phyloP scores from a whole-genome alignment of 2,888 invertebrate species.

The Anarsia innoxiella region DNA sequence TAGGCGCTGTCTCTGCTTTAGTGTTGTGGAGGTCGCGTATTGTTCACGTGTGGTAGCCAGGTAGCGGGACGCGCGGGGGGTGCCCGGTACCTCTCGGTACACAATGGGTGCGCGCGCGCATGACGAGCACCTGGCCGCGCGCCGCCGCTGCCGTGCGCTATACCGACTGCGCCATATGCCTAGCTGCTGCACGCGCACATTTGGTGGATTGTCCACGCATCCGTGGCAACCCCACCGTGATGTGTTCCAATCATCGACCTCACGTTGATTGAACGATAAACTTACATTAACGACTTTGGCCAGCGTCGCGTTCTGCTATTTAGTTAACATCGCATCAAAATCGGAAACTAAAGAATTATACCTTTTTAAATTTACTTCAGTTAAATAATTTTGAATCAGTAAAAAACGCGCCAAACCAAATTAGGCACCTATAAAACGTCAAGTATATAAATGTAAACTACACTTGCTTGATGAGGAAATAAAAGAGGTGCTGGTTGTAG shows the following conservation, averaged over 20 bases:
- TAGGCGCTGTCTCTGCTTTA: conserved; percentile 3
- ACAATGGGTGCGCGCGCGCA: conserved; percentile 73
- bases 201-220: conserved; percentile 20
- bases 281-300: conserved; percentile 2
- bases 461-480: no score
- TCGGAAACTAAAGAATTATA: background rate
- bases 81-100: conserved; percentile 23
- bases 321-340: background rate
- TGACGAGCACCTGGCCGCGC: conserved; percentile 70
- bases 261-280: conserved; percentile 12
- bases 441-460: no score
- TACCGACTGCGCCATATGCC: conserved; percentile 71
- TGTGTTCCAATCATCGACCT: conserved; percentile 14
- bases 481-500: no score
- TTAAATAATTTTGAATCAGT: no score
- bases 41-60: conserved; percentile 29
- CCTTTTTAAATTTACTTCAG: background rate
- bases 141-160: no score
- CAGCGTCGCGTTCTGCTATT: conserved; percentile 3
- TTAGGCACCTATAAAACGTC: no score
- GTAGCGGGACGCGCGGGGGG: conserved; percentile 29
- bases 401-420: no score
- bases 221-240: conserved; percentile 24
- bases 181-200: conserved; percentile 23
- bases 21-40: conserved; percentile 41